phyloP scores from a whole-genome alignment of 2,113 vertebrate species.

The Ursus arctos region DNA sequence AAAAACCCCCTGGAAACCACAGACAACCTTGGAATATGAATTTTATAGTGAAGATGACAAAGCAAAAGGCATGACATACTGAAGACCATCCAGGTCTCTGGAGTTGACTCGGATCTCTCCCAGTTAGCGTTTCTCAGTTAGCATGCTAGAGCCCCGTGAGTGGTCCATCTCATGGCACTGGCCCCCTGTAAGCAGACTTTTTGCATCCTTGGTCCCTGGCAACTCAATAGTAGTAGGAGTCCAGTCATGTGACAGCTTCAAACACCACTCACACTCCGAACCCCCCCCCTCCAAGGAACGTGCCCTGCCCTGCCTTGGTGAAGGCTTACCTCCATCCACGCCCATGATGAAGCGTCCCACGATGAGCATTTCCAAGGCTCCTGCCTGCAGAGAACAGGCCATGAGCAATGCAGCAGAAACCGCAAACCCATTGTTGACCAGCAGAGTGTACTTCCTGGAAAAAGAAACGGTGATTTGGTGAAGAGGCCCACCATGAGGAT shows the following conservation, averaged over 20 bases:
- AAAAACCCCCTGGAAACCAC: neutral
- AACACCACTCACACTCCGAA: neutral
- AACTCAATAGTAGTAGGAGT: neutral
- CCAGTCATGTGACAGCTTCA: neutral
- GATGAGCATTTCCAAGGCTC: constrained; percentile 96
- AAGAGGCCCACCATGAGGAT: rapidly evolving
- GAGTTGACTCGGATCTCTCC: too few relatives aligned
- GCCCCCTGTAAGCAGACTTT: neutral
- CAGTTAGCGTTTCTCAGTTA: neutral
- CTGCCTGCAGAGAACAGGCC: constrained; percentile 89
- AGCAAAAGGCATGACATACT: neutral
- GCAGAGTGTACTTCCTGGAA: constrained; percentile 92
- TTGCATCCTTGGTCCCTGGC: neutral
- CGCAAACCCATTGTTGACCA: constrained; percentile 94
- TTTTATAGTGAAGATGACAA: neutral
- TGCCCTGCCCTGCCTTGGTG: rapidly evolving
- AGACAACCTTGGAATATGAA: neutral
- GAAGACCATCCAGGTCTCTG: neutral
- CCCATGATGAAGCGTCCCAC: constrained; percentile 94
- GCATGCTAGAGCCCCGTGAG: neutral
- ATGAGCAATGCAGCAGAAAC: constrained; percentile 91
- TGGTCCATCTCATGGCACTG: neutral
- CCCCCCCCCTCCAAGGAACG: neutral
- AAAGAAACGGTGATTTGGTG: neutral
- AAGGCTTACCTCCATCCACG: constrained; percentile 93